A percentile compares a stretch with the other conserved stretches of the same genome.
Evolutionary conservation across 2,797 vertebrate species (phyloP).

Genomic region (Spinus pinus): DNA sequence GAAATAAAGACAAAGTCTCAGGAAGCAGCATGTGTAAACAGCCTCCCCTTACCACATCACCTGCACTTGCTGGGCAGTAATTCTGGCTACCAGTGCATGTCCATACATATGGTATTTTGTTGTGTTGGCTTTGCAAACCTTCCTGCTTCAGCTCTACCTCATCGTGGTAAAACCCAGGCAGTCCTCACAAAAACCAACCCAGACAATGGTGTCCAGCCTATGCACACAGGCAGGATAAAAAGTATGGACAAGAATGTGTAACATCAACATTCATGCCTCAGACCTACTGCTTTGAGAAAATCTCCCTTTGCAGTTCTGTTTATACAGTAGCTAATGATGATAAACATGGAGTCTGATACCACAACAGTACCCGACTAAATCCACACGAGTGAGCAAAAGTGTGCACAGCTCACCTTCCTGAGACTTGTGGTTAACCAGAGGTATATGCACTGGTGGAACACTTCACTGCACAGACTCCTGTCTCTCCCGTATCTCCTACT

Average conservation of each 20-base stretch:
- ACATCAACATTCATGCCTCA: not conserved
- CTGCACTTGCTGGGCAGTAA: fast-evolving
- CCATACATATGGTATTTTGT: fast-evolving
- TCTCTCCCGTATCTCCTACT: not conserved
- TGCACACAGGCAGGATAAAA: not conserved
- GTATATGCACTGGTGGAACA: not conserved
- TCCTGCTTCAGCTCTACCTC: not conserved
- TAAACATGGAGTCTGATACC: not conserved
- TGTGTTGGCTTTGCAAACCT: not conserved
- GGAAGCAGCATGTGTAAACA: not conserved
- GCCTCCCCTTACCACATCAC: not conserved
- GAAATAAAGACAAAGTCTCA: not conserved
- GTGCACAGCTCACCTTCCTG: not conserved
- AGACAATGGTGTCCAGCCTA: not conserved
- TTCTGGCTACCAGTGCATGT: fast-evolving
- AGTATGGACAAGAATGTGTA: not conserved
- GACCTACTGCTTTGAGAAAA: not conserved
- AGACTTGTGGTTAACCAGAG: not conserved
- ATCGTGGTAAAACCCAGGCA: not conserved
- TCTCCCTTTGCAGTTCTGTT: not conserved
- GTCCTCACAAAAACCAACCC: not conserved
- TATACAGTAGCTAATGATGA: not conserved
- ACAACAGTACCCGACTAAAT: not conserved
- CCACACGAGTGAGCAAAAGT: fast-evolving
- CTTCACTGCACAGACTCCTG: fast-evolving